Conservation (phyloP, 2,797 vertebrate species). For the Florisuga fusca region DNA sequence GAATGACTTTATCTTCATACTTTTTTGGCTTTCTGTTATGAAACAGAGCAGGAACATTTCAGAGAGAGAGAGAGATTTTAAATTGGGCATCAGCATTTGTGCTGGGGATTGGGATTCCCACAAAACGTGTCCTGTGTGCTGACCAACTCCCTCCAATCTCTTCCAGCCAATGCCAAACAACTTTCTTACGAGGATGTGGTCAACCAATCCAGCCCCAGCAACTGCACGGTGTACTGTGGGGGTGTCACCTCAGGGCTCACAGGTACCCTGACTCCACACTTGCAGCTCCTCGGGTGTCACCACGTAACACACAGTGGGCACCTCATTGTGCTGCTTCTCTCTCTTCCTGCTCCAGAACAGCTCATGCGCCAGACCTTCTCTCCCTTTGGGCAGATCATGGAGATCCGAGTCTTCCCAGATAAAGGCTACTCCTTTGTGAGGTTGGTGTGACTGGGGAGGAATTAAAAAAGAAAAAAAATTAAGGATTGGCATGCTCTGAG, state of each 20-base stretch:
- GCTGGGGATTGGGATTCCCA: no score
- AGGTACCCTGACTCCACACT: constrained; percentile 77
- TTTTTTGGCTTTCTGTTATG: no score
- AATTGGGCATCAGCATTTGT: no score
- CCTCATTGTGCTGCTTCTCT: not conserved
- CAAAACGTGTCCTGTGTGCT: rapidly evolving
- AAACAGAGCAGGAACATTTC: no score
- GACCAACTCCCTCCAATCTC: not conserved
- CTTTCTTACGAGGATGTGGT: constrained; percentile 97
- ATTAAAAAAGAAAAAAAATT: no score
- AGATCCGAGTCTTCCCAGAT: constrained; percentile 96
- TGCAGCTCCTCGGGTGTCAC: no score
- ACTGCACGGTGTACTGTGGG: constrained; percentile 97
- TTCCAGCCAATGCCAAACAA: constrained; percentile 89
- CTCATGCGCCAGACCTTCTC: constrained; percentile 99
- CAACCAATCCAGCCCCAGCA: constrained; percentile 96
- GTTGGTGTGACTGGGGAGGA: constrained; percentile 61
- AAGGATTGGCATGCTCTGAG: no score
- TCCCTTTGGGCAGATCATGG: constrained; percentile 97
- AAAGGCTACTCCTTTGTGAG: constrained; percentile 98
- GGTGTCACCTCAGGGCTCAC: constrained; percentile 94
- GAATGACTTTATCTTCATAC: no score
- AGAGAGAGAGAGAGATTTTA: no score
- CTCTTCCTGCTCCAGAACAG: constrained; percentile 85
- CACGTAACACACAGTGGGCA: rapidly evolving